Evolutionary conservation across 2,888 invertebrate species (phyloP).

Genomic region (Onchidella celtica): DNA sequence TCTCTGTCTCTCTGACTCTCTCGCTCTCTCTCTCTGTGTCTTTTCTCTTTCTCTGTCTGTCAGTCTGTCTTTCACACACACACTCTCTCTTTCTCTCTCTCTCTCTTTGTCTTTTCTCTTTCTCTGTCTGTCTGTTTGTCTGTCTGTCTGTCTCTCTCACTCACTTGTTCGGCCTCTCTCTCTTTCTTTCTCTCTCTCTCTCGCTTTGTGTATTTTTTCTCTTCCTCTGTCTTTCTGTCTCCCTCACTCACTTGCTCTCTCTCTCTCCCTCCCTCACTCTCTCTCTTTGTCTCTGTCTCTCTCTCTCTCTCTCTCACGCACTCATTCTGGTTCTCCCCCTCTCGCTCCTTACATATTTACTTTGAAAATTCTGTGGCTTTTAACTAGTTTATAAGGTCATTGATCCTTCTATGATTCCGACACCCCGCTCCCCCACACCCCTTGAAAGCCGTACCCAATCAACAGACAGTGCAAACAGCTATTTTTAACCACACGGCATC

Average conservation of each 20-base stretch:
- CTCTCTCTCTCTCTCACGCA: not conserved
- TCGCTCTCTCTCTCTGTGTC: not conserved
- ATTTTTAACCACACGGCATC: no score
- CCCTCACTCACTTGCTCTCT: no score
- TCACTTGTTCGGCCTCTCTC: not conserved
- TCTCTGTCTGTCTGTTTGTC: not conserved
- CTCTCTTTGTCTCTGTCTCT: no score
- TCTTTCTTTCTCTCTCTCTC: not conserved
- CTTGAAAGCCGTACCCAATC: no score
- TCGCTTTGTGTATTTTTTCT: not conserved
- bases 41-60: not conserved
- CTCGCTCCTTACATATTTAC: no score
- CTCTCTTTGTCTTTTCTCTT: not conserved
- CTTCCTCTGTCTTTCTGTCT: no score
- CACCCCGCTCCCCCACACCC: no score
- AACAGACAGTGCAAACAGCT: no score
- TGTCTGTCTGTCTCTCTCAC: not conserved
- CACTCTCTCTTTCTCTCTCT: not conserved
- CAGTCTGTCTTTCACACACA: not conserved
- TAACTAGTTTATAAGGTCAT: no score
- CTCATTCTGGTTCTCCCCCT: not conserved
- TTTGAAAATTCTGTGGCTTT: no score
- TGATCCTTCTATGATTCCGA: no score
- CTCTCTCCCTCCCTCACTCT: no score
- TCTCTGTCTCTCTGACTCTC: not conserved